Evolutionary conservation across 30 jellyfish, hydroid and myxozoan genomes (phyloP).

Genomic region (Pseudorhiza aurosa): DNA sequence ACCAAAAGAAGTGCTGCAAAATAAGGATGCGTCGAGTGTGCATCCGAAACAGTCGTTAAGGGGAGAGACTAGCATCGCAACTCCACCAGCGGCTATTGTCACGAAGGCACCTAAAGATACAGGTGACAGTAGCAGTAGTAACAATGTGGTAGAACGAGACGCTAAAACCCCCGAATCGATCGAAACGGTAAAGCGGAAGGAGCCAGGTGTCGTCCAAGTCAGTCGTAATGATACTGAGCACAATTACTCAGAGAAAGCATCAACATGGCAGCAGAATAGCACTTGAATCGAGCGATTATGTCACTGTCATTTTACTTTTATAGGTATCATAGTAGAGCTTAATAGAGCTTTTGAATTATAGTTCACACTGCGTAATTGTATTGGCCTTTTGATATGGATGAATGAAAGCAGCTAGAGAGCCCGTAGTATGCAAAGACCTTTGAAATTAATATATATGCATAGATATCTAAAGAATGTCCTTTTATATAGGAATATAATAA

Average conservation of each 20-base stretch:
- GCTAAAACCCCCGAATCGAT: neutral
- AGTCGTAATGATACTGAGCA: conserved; percentile 11
- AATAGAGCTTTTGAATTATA: conserved; percentile 44
- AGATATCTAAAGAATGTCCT: neutral
- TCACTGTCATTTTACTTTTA: conserved; percentile 34
- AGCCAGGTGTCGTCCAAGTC: neutral
- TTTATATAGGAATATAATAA: neutral
- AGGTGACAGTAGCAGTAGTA: neutral
- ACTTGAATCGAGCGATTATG: conserved; percentile 35
- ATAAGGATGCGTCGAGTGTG: neutral
- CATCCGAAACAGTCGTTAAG: neutral
- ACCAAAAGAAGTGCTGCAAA: neutral
- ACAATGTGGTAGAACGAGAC: no score
- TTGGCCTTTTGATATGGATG: conserved; percentile 36
- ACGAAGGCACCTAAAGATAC: neutral
- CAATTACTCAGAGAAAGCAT: neutral
- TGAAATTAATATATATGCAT: conserved; percentile 19
- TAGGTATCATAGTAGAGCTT: conserved; percentile 22
- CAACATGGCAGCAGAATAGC: conserved; percentile 27
- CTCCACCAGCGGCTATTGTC: neutral
- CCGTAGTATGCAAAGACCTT: conserved; percentile 51
- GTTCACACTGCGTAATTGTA: conserved; percentile 35
- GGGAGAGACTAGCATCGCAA: neutral
- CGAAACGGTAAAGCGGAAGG: neutral
- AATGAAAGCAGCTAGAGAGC: conserved; percentile 46